Base-by-base conservation (phyloP, 2,888 invertebrate species). In the Aphidoletes aphidimyza region DNA sequence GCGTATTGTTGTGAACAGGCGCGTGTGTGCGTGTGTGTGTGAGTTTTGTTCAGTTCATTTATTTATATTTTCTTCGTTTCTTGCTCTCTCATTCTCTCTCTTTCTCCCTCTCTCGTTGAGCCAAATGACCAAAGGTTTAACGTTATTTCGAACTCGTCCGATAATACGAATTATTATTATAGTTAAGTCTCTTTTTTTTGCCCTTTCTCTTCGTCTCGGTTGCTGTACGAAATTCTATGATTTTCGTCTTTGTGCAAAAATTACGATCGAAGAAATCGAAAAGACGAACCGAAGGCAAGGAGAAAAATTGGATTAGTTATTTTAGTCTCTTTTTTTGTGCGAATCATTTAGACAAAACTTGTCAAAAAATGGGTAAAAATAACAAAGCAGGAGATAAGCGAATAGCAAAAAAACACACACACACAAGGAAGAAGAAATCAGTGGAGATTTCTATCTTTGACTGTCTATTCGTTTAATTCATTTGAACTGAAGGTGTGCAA, bases 261-360 rank as follows among this genome's bases (percentile, higher is more conserved):
- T 17, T 2, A 54, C 54, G 17, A 47, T 14, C 9, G 17, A 17
- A 14, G 22, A 22, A 54, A 54, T 54, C 22, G 3, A 14, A 54
- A 47, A 17, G 17, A 47, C 17, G 69, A 69, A 14, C 30, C 5
- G 17, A 69, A 34, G 69, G 30, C n/a, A n/a, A n/a, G n/a, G n/a
- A n/a, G n/a, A 69, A 69, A 69, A 69, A 69, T 69, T 69, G 30
- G 69, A 69, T 69, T 69, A 69, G 69, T 69, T 69, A 30, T 30
- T 69, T 34, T 17, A 1, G 26, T 69, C 69, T 17, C 17, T 54
- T 54, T 54, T n/a, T 54, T 9, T 69, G 3, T n/a, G 69, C 42
- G 14, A 14, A 69, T 69, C 69, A 69, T 69, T 69, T 30, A 69
- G 69, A 69, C 30, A 30, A 69, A 69, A 69, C 69, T 69, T 69